Evolutionary conservation across 1,140 invertebrate genomes (phyloP), one percentile per base, ranked within the genome.

Genomic region (Cotesia typhae): DNA sequence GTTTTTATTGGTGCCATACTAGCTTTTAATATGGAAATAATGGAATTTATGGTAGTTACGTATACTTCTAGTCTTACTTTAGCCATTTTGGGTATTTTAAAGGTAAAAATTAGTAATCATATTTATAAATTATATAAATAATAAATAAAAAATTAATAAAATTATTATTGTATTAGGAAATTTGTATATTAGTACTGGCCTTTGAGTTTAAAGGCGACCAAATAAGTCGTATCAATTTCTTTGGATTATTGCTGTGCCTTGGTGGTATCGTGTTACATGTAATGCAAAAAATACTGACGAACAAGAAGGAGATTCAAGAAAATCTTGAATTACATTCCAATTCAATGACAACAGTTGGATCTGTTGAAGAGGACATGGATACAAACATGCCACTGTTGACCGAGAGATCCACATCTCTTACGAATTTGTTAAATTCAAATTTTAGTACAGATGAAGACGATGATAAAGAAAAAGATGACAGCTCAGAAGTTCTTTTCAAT

Each of bases 31-130:
- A 96, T 99, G 94, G 98, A 99, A 90, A 87, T 97, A 73, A 93
- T 92, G 82, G 98, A 99, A 88, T 99, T 96, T 85, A 87, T 98
- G 70, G 92, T 99, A 61, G 91, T 99, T 64, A 93, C 93, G 14
- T 92, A 94, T 81, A 98, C 97, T n/a, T 99, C 98, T 79, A 98
- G 97, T 90, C 91, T 99, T 47, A 99, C 98, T 3, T 88, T 99
- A 37, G 96, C 96, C 4, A 94, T 99, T 78, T 92, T 96, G 70
- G 97, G 97, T 63, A 97, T 99, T 82, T 94, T 98, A 82, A 99
- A 99, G 92, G 97, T 97, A 88, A 86, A 75, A 76, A 69, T 67
- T 47, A 65, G 41, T 63, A 67, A 2, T 66, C 38, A 61, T 59
- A 52, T 73, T 51, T 17, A 37, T 70, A 38, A 55, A 59, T 20